A percentile compares a stretch with the other conserved stretches of the same genome.
phyloP scores from a whole-genome alignment of 2,113 vertebrate genomes.

The Willisornis vidua region DNA sequence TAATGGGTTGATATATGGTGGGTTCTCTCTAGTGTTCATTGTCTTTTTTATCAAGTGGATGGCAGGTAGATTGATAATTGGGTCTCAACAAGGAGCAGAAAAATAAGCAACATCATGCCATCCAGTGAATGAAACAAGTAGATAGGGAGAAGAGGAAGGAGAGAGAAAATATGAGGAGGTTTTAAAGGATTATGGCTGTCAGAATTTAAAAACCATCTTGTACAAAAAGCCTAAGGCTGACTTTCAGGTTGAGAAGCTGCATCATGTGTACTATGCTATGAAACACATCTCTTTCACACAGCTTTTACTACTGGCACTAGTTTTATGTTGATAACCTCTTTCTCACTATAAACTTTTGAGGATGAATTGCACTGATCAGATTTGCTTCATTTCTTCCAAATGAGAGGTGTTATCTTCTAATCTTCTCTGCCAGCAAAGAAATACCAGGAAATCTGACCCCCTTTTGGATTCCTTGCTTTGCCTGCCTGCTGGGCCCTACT shows the following conservation, averaged over 20 bases:
- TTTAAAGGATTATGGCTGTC: neutral
- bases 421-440: constrained; percentile 10
- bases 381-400: constrained; percentile 15
- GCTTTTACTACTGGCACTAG: neutral
- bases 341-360: neutral
- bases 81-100: neutral
- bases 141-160: neutral
- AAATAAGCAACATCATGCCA: neutral
- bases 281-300: neutral
- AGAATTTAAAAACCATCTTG: neutral
- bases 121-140: neutral
- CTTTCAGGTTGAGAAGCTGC: neutral
- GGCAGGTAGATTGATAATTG: neutral
- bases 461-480: neutral
- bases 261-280: neutral
- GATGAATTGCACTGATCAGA: neutral
- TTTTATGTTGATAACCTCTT: neutral
- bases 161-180: neutral
- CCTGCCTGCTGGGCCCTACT: constrained; percentile 32
- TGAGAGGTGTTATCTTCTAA: neutral
- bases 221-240: neutral
- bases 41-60: neutral
- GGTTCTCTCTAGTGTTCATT: neutral
- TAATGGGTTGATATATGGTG: neutral
- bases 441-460: neutral